Percentiles rank a stretch among this genome's conserved stretches.
phyloP scores from a whole-genome alignment of 2,888 invertebrate genomes.

The Drosophila phalerata region DNA sequence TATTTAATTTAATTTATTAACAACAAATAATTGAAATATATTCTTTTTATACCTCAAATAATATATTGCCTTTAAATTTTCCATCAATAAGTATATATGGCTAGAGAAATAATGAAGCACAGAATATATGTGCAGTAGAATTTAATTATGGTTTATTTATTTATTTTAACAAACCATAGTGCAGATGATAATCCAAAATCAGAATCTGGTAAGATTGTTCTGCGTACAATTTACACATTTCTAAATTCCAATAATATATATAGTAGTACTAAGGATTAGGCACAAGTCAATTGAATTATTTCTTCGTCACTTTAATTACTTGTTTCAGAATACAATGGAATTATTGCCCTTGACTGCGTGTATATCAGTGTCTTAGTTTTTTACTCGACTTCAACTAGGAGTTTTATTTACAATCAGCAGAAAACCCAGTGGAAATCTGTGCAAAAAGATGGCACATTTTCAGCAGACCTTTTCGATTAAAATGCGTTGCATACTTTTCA shows the following conservation, averaged over 20 bases:
- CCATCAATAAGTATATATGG: too few relatives aligned
- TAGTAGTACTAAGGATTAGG: not conserved
- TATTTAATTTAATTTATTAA: not conserved
- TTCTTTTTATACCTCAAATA: too few relatives aligned
- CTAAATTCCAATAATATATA: too few relatives aligned
- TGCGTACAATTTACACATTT: too few relatives aligned
- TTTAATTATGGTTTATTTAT: too few relatives aligned
- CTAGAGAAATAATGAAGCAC: too few relatives aligned
- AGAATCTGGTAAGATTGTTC: too few relatives aligned
- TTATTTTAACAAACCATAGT: too few relatives aligned
- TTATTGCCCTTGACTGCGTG: not conserved
- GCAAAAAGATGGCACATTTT: slow-evolving; percentile 57
- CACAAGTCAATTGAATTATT: not conserved
- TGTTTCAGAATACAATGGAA: not conserved
- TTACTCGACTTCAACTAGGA: not conserved
- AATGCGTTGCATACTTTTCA: slow-evolving; percentile 80
- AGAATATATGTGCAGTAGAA: too few relatives aligned
- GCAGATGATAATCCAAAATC: too few relatives aligned
- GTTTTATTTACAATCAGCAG: slow-evolving; percentile 10
- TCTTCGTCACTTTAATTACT: not conserved
- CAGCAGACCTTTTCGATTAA: slow-evolving; percentile 77
- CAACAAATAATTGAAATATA: too few relatives aligned
- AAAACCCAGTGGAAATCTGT: slow-evolving; percentile 7
- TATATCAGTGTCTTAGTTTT: not conserved
- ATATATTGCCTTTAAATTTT: too few relatives aligned